Evolutionary conservation across 1,140 invertebrate species (phyloP), one percentile per base, ranked within the genome.

Genomic region (Metaphire vulgaris): DNA sequence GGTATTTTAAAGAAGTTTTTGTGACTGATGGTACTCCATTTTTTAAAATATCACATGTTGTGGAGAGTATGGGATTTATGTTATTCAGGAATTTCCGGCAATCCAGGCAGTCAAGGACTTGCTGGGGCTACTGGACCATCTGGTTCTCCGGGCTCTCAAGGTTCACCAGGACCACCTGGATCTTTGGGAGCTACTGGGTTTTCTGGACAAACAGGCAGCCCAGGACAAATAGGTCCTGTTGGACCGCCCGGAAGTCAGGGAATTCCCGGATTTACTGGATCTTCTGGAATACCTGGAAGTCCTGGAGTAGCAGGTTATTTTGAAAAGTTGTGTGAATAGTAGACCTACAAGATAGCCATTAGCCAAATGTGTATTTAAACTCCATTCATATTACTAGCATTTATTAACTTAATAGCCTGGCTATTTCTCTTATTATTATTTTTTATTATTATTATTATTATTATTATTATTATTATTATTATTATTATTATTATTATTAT

Each of bases 301-400:
- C 66, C 12, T n/a, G 77, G 77, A 69, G 12, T 0, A 0, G 28
- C 33, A 68, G 77, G 77, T 15, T n/a, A 74, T 28, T 32, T 31
- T 30, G 29, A 21, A 65, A 65, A 75, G 29, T 32, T 29, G 30
- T 30, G 26, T 69, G 75, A 15, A n/a, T 33, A 15, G 71, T 41
- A 41, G 69, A 33, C 56, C 67, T 28, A n/a, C 30, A 12, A 33
- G 66, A 32, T 30, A 1, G n/a, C n/a, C 12, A n/a, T n/a, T 32
- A 32, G 26, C 74, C 68, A 31, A 66, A 33, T 41, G 32, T 32
- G 21, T 34, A 32, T 2, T 15, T 30, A 1, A 34, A 34, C 33
- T 16, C 65, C 1, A 32, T 34, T 34, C 21, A 30, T 69, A 21
- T 15, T 31, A 32, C 56, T 29, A 30, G 74, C n/a, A 34, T 31